A percentile compares a stretch with the other conserved stretches of the same genome.
Conservation (phyloP, 2,888 invertebrate species). For the Morpho deidamia region DNA sequence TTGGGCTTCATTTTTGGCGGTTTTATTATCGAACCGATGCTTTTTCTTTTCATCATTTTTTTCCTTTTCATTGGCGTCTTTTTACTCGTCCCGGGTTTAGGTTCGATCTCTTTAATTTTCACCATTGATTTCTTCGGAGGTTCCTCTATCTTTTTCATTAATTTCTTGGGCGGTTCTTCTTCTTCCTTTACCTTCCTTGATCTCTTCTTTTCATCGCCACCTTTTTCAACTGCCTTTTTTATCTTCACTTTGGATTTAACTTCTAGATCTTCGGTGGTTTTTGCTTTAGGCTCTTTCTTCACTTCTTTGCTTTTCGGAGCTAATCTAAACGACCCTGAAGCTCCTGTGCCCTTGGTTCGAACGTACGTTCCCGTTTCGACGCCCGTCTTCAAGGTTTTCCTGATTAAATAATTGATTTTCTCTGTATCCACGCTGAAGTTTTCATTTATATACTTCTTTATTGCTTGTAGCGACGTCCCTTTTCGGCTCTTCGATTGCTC, state of each 20-base stretch:
- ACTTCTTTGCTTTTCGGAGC: conserved; percentile 32
- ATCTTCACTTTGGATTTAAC: conserved; percentile 1
- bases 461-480: conserved; percentile 58
- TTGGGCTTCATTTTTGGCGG: conserved; percentile 65
- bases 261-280: conserved; percentile 1
- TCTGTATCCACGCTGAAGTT: conserved; percentile 46
- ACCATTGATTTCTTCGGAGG: not conserved
- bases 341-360: conserved; percentile 57
- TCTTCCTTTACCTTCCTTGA: too few relatives aligned
- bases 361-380: conserved; percentile 52
- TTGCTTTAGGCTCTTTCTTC: conserved; percentile 24
- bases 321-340: conserved; percentile 57
- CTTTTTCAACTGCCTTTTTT: conserved; percentile 2
- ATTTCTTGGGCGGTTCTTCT: too few relatives aligned
- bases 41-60: conserved; percentile 51
- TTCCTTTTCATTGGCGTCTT: conserved; percentile 42
- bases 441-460: conserved; percentile 54
- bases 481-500: conserved; percentile 47
- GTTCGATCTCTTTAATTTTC: conserved; percentile 18
- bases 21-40: conserved; percentile 60
- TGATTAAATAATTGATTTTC: conserved; percentile 49
- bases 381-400: conserved; percentile 48
- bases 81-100: conserved; percentile 11
- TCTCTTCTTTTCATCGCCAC: too few relatives aligned
- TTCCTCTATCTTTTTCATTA: too few relatives aligned